Conservation (phyloP, 2,888 invertebrate genomes). For the Lepidocyrtoides sp. region DNA sequence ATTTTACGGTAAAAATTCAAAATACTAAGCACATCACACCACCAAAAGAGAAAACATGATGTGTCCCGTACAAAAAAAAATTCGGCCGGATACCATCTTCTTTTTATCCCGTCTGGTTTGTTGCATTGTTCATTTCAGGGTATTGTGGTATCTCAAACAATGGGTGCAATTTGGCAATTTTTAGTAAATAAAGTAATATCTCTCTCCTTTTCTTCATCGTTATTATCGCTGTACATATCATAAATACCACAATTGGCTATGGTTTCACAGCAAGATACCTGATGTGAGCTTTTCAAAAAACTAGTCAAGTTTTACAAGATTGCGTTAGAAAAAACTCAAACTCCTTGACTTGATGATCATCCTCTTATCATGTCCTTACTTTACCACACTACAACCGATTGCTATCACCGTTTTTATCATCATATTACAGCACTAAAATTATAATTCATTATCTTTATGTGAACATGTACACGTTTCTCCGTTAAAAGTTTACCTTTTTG, state of each 20-base stretch:
- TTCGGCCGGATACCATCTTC: background rate
- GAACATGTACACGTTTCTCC: background rate
- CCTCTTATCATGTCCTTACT: background rate
- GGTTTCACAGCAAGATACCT: conserved; percentile 42
- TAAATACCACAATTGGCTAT: conserved; percentile 51
- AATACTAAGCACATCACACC: no score
- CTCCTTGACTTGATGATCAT: background rate
- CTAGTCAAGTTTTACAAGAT: conserved; percentile 35
- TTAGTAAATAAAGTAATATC: conserved; percentile 18
- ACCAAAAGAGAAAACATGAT: background rate
- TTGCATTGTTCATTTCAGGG: conserved; percentile 5
- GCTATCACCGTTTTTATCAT: conserved; percentile 29
- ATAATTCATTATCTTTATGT: conserved; percentile 32
- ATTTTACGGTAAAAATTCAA: conserved; percentile 47
- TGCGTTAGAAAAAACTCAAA: background rate
- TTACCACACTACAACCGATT: background rate
- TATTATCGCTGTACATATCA: background rate
- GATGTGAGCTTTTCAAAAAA: background rate
- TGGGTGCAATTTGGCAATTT: conserved; percentile 15
- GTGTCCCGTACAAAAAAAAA: conserved; percentile 10
- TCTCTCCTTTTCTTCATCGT: conserved; percentile 8
- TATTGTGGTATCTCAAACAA: background rate
- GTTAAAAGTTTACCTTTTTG: background rate
- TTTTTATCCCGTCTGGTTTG: background rate
- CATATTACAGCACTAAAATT: conserved; percentile 43